Evolutionary conservation across 2,888 invertebrate species (phyloP), one percentile per base, ranked within the genome.

Genomic region (Lasiommata megera): DNA sequence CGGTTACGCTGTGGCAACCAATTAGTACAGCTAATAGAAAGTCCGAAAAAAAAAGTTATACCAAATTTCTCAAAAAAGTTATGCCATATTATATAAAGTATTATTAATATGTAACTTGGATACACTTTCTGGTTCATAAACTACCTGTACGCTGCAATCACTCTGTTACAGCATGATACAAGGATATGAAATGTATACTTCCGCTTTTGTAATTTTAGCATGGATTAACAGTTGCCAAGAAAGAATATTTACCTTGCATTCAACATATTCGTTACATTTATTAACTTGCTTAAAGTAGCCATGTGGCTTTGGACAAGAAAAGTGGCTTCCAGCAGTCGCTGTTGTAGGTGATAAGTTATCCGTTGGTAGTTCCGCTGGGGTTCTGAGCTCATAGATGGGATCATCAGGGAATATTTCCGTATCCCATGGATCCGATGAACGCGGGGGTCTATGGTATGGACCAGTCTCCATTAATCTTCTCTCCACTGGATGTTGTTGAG

Each of bases 231-330:
- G n/a, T n/a, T n/a, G n/a, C n/a, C n/a, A n/a, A n/a, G n/a, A n/a
- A n/a, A n/a, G 5, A 11, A 31, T 46, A 3, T 46, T 46, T 29
- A 46, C 46, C 31, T 31, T 46, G 46, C 46, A 46, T 29, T 46
- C 46, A 9, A 31, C 29, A 16, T 46, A 46, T 31, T 46, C 46
- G 31, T 16, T 6, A 31, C 46, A 46, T 31, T 29, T 14, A 11
- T 46, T 11, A 9, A 9, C 14, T 11, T 16, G 8, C 16, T 16
- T 46, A 16, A 46, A 46, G 31, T 31, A 46, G 16, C 46, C 46
- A 11, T 46, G 5, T 11, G 9, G 6, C 31, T 31, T 9, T 16
- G 46, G 46, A 8, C 46, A 46, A 7, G 1, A 16, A 46, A 46
- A 46, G 11, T 5, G 6, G 1, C 16, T 31, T 8, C 1, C 29